Evolutionary conservation across 53 echinoderm and acorn worm genomes (phyloP).

Genomic region (Pentamera pediparva): DNA sequence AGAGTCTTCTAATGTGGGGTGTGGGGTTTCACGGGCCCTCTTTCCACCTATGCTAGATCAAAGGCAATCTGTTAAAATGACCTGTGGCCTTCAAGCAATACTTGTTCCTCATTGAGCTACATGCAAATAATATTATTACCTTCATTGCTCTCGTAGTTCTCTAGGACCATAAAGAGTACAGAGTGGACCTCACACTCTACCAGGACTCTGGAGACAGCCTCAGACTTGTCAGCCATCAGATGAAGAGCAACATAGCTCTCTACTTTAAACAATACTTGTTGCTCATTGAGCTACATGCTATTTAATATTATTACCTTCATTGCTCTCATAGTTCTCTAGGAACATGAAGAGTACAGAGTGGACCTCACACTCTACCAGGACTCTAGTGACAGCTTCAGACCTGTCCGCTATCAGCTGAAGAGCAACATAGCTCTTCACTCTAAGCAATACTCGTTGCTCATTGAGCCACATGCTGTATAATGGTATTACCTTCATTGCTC

Average conservation of each 20-base stretch:
- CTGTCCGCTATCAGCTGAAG: conserved; percentile 84
- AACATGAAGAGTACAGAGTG: conserved; percentile 86
- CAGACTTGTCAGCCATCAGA: conserved; percentile 78
- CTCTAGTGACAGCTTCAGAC: conserved; percentile 64
- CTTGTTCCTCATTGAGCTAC: no score
- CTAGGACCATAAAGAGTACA: conserved; percentile 79
- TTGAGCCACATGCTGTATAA: no score
- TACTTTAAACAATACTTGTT: no score
- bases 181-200: conserved; percentile 77
- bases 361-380: conserved; percentile 68
- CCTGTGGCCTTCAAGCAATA: no score
- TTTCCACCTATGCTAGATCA: no score
- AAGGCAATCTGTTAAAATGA: no score
- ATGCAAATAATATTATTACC: no score
- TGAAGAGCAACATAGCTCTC: conserved; percentile 98
- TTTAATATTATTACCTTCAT: conserved; percentile 5
- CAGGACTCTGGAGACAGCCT: conserved; percentile 61
- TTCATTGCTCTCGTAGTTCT: background rate
- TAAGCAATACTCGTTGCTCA: no score
- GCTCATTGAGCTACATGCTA: no score
- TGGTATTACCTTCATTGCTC: background rate
- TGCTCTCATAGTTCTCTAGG: conserved; percentile 34
- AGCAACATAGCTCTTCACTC: conserved; percentile 79
- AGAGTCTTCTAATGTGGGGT: no score
- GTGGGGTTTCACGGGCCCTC: no score